These are phyloP conservation scores for Monoplex corrugatus DNA, from an alignment of 2,888 invertebrate species.

Conservation along the genomic window DNA sequence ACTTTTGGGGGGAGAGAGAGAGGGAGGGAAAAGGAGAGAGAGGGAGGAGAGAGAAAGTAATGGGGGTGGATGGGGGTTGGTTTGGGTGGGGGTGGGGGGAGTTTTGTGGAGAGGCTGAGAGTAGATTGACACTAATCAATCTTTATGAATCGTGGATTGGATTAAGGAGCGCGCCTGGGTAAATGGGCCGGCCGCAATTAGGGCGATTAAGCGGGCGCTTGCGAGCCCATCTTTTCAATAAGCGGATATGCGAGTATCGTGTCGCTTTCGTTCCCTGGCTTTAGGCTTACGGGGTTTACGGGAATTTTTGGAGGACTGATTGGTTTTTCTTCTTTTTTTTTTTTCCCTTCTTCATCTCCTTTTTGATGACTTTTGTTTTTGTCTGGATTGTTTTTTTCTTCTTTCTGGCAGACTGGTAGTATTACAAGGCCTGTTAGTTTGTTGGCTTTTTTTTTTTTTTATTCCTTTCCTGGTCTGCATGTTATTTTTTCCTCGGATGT, in stretches of 20 bases:
- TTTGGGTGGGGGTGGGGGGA: no score
- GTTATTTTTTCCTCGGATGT: no score
- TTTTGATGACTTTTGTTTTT: no score
- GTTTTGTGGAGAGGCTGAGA: neutral
- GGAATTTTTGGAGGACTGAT: neutral
- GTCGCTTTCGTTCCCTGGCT: neutral
- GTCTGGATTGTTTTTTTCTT: neutral
- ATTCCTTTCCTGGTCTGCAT: no score
- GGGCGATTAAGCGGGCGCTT: slow-evolving; percentile 26
- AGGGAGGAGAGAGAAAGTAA: neutral
- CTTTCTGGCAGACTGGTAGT: no score
- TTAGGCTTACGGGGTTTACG: no score
- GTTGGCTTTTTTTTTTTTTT: no score
- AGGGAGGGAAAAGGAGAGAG: neutral
- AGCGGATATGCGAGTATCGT: slow-evolving; percentile 32
- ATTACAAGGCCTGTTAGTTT: no score
- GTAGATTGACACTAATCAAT: slow-evolving; percentile 48
- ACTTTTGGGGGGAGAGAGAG: neutral
- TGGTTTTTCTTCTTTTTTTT: neutral
- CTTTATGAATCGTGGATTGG: slow-evolving; percentile 45
- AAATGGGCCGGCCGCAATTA: slow-evolving; percentile 45
- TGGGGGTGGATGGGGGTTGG: neutral
- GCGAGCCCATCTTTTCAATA: slow-evolving; percentile 33
- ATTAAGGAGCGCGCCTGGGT: slow-evolving; percentile 33
- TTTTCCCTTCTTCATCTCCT: neutral